Evolutionary conservation across 2,888 invertebrate species (phyloP).

Genomic region (Phortica magna): DNA sequence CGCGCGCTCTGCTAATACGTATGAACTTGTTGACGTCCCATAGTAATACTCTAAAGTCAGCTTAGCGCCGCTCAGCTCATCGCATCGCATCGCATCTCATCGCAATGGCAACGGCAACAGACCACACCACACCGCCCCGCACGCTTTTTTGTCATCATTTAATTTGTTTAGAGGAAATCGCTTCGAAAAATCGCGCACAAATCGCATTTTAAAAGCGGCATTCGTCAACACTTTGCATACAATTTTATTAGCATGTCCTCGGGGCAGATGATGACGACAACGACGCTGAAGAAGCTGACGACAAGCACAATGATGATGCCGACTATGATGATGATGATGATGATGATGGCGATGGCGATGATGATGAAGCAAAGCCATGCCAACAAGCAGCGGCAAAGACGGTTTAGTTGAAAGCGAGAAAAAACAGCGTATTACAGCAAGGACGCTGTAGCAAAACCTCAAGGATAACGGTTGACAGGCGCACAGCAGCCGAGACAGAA

Average conservation of each 20-base stretch:
- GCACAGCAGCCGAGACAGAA: slow-evolving; percentile 57
- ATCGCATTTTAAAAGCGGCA: slow-evolving; percentile 48
- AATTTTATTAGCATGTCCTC: slow-evolving; percentile 69
- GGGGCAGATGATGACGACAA: slow-evolving; percentile 39
- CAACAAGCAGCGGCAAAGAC: neutral
- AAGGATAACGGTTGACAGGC: slow-evolving; percentile 65
- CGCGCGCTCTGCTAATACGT: neutral
- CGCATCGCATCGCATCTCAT: too few species aligned
- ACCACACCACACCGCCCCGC: slow-evolving; percentile 11
- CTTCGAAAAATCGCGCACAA: slow-evolving; percentile 40
- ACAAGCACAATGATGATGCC: neutral
- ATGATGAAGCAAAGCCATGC: neutral
- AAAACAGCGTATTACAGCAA: too few species aligned
- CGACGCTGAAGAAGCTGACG: neutral
- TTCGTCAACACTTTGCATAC: slow-evolving; percentile 65
- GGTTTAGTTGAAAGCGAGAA: too few species aligned
- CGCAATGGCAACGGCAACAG: slow-evolving; percentile 5
- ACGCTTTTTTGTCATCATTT: slow-evolving; percentile 53
- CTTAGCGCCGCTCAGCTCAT: too few species aligned
- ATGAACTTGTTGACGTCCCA: neutral
- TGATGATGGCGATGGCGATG: neutral
- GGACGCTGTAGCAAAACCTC: slow-evolving; percentile 42
- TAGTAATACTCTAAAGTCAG: neutral
- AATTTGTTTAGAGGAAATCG: slow-evolving; percentile 63
- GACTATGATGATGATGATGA: neutral